phyloP scores from a whole-genome alignment of 1,140 invertebrate species.

The Anthonomus grandis region DNA sequence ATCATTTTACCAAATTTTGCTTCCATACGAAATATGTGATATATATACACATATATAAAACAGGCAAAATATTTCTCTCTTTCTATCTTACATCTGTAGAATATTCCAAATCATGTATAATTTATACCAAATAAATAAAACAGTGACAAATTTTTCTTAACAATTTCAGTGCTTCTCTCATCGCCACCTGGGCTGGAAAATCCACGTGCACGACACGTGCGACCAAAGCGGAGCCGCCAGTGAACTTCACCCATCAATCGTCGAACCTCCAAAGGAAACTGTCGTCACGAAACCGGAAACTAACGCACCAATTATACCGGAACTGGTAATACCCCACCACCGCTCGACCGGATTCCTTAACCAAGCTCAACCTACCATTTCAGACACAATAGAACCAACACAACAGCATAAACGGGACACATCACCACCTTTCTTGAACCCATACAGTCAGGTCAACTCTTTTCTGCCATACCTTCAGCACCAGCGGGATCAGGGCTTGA shows the following conservation, averaged over 20 bases:
- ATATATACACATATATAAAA: no score
- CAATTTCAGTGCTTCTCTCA: conserved; percentile 79
- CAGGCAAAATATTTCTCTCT: no score
- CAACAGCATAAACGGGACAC: conserved; percentile 8
- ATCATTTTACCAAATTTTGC: no score
- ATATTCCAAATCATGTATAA: no score
- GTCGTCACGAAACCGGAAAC: conserved; percentile 59
- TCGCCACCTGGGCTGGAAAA: conserved; percentile 92
- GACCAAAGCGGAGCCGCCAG: conserved; percentile 57
- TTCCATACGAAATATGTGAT: no score
- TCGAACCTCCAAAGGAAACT: conserved; percentile 45
- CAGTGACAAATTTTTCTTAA: not conserved
- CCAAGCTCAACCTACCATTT: conserved; percentile 35
- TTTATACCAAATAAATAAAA: no score
- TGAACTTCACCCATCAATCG: conserved; percentile 54
- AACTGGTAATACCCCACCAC: conserved; percentile 68
- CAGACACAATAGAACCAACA: conserved; percentile 30
- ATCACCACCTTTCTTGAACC: conserved; percentile 1
- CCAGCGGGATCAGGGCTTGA: no score
- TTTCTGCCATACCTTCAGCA: no score
- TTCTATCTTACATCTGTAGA: no score
- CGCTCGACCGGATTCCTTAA: conserved; percentile 38
- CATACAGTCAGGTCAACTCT: no score
- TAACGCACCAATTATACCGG: conserved; percentile 56
- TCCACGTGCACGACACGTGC: conserved; percentile 83